Evolutionary conservation across 2,113 vertebrate genomes (phyloP).

Genomic region (Passer montanus): DNA sequence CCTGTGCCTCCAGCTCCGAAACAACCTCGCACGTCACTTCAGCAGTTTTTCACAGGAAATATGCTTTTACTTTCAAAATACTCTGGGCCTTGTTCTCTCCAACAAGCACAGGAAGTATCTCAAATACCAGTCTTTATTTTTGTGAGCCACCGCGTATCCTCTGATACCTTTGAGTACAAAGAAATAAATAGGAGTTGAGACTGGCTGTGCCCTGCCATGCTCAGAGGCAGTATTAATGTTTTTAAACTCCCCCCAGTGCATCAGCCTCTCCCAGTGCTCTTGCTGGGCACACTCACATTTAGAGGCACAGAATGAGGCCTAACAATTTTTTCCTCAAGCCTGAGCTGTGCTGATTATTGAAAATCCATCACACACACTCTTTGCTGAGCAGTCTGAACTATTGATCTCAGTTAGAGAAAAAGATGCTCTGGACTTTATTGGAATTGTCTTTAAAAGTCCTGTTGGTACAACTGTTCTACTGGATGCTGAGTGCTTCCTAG

Average conservation of each 20-base stretch:
- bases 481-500: neutral
- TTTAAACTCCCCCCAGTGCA: neutral
- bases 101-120: constrained; percentile 44
- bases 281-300: neutral
- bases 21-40: neutral
- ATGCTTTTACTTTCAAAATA: constrained; percentile 54
- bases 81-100: neutral
- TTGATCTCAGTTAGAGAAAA: neutral
- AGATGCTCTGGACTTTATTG: neutral
- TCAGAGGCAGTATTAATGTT: neutral
- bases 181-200: neutral
- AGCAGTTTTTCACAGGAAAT: constrained; percentile 44
- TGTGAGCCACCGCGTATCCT: neutral
- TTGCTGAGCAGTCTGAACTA: neutral
- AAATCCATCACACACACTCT: neutral
- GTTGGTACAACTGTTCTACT: neutral
- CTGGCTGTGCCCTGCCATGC: neutral
- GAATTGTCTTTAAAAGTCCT: neutral
- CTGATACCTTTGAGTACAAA: neutral
- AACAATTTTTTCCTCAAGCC: neutral
- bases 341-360: neutral
- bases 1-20: neutral
- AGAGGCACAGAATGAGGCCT: neutral
- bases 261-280: neutral
- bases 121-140: constrained; percentile 18